A percentile compares a stretch with the other conserved stretches of the same genome.
These are phyloP conservation scores for Aquatica leii DNA, from an alignment of 2,888 invertebrate species.

Conservation along the genomic window DNA sequence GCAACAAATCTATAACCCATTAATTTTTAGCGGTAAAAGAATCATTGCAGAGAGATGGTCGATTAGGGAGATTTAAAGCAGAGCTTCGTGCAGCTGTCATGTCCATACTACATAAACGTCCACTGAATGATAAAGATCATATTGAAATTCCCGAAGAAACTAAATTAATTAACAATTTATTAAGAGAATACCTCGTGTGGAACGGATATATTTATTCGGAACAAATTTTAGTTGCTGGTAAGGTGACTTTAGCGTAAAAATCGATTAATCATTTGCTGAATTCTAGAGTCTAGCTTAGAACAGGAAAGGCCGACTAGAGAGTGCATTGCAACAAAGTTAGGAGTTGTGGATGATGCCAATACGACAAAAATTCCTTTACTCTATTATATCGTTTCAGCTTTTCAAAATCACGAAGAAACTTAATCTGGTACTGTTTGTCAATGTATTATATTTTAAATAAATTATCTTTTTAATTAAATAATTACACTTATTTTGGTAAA, in stretches of 20 bases:
- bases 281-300: slow-evolving; percentile 55
- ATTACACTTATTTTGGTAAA: too few relatives aligned
- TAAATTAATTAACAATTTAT: slow-evolving; percentile 69
- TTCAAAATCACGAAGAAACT: slow-evolving; percentile 51
- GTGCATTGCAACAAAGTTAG: slow-evolving; percentile 56
- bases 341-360: slow-evolving; percentile 57
- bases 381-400: slow-evolving; percentile 57
- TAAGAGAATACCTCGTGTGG: slow-evolving; percentile 75
- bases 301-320: slow-evolving; percentile 52
- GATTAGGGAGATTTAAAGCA: slow-evolving; percentile 57
- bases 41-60: slow-evolving; percentile 56
- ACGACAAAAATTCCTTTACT: slow-evolving; percentile 58
- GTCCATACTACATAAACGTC: slow-evolving; percentile 55
- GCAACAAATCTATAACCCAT: too few relatives aligned
- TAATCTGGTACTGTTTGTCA: slow-evolving; percentile 6
- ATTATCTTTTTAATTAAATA: too few relatives aligned
- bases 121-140: slow-evolving; percentile 43
- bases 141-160: slow-evolving; percentile 58
- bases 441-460: too few relatives aligned
- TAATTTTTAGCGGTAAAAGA: slow-evolving; percentile 58
- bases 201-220: slow-evolving; percentile 73
- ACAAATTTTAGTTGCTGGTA: slow-evolving; percentile 57
- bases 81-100: slow-evolving; percentile 59
- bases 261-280: too few relatives aligned
- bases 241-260: not conserved